Evolutionary conservation across 2,797 vertebrate genomes (phyloP).

Genomic region (Pseudopleuronectes americanus): DNA sequence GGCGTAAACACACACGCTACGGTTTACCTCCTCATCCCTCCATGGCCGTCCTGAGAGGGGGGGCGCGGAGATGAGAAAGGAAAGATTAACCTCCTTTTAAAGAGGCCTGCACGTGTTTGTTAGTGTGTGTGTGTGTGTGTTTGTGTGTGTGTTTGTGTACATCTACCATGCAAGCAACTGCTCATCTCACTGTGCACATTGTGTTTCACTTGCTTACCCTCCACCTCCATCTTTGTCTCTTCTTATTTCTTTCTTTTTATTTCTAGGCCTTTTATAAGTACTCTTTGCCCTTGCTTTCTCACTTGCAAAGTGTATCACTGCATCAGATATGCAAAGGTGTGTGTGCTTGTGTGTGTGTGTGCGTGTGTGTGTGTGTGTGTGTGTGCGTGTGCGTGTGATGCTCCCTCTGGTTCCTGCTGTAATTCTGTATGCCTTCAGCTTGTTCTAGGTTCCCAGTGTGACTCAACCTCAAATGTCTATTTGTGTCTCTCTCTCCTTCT

Average conservation of each 20-base stretch:
- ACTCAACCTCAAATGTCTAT: slow-evolving; percentile 71
- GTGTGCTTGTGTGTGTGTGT: slow-evolving; percentile 13
- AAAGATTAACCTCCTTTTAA: slow-evolving; percentile 36
- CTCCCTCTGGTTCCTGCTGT: slow-evolving; percentile 61
- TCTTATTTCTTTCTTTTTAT: slow-evolving; percentile 38
- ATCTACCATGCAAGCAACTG: slow-evolving; percentile 28
- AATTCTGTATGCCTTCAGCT: slow-evolving; percentile 68
- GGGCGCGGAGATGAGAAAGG: background rate
- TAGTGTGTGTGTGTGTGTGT: slow-evolving; percentile 8
- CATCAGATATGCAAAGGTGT: slow-evolving; percentile 51
- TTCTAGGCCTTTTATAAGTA: slow-evolving; percentile 36
- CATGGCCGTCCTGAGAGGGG: background rate
- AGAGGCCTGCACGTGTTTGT: background rate
- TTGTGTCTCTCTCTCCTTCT: slow-evolving; percentile 49
- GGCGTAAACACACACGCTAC: slow-evolving; percentile 3
- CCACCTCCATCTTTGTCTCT: slow-evolving; percentile 38
- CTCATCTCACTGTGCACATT: slow-evolving; percentile 37
- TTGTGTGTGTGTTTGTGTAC: slow-evolving; percentile 3
- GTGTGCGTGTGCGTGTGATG: slow-evolving; percentile 2
- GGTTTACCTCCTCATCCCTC: slow-evolving; percentile 13
- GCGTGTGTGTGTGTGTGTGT: slow-evolving; percentile 13
- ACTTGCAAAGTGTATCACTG: slow-evolving; percentile 46
- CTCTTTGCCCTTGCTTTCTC: slow-evolving; percentile 58
- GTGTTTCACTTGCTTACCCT: slow-evolving; percentile 54
- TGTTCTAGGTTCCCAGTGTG: slow-evolving; percentile 72